Conservation (phyloP, 2,797 vertebrate species). For the Tragopan temminckii region DNA sequence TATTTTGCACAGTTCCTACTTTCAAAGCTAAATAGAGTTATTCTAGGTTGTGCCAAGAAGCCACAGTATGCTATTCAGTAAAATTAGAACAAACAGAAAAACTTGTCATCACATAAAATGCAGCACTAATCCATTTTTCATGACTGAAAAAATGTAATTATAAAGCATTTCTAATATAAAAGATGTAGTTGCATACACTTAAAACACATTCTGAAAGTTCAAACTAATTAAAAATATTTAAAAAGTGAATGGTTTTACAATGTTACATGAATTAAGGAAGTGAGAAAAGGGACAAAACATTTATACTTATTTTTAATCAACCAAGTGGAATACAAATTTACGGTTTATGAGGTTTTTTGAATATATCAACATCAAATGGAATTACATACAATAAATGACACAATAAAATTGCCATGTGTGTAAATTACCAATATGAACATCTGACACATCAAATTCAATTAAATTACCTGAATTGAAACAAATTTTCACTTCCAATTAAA, state of each 20-base stretch:
- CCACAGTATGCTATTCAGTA: conserved; percentile 72
- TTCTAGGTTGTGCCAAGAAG: conserved; percentile 71
- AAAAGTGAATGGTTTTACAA: conserved; percentile 68
- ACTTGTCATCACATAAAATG: conserved; percentile 77
- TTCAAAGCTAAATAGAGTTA: conserved; percentile 72
- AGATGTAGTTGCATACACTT: conserved; percentile 70
- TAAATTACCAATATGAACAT: not conserved
- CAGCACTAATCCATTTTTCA: conserved; percentile 82
- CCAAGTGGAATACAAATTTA: not conserved
- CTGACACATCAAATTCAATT: not conserved
- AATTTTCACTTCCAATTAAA: not conserved
- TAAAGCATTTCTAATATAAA: conserved; percentile 79
- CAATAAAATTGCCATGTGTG: not conserved
- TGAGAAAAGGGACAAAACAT: conserved; percentile 42
- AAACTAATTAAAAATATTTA: conserved; percentile 77
- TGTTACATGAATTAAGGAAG: conserved; percentile 65
- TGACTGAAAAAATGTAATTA: conserved; percentile 80
- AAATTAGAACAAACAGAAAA: conserved; percentile 81
- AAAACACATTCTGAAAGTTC: conserved; percentile 75
- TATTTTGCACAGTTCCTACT: conserved; percentile 44
- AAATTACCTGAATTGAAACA: not conserved
- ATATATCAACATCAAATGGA: not conserved
- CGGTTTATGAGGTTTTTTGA: not conserved
- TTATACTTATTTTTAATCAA: conserved; percentile 62
- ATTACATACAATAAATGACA: not conserved